These are phyloP conservation scores for Setophaga petechia DNA, from an alignment of 2,113 vertebrate species.

Conservation along the genomic window DNA sequence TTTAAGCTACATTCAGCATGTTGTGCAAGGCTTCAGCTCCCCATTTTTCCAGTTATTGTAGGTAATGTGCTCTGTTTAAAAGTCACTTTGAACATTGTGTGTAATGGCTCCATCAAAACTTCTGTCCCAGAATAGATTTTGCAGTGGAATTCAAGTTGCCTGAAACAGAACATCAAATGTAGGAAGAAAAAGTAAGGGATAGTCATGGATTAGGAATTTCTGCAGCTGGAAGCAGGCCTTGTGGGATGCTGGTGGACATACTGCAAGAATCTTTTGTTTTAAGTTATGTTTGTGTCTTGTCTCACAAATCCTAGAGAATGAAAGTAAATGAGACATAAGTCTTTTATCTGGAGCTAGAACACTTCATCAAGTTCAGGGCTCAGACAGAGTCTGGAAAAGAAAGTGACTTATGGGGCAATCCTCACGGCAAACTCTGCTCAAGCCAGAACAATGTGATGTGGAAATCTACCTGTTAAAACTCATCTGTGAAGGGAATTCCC, in stretches of 20 bases:
- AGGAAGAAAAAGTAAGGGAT: background rate
- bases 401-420: fast-evolving
- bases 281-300: background rate
- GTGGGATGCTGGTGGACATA: background rate
- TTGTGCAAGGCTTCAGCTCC: background rate
- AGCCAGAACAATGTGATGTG: background rate
- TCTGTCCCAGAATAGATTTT: background rate
- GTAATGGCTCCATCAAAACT: background rate
- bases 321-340: background rate
- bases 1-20: background rate
- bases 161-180: background rate
- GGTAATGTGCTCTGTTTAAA: background rate
- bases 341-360: background rate
- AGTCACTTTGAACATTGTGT: background rate
- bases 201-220: background rate
- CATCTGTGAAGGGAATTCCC: background rate
- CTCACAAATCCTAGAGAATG: background rate
- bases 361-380: background rate
- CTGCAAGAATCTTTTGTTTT: background rate
- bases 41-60: background rate
- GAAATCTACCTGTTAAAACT: background rate
- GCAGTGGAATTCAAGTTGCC: background rate
- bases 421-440: background rate
- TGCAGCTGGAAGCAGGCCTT: background rate
- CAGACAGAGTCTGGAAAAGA: background rate